Conservation (phyloP, 1,140 invertebrate genomes). For the Drosophila ercepeae region DNA sequence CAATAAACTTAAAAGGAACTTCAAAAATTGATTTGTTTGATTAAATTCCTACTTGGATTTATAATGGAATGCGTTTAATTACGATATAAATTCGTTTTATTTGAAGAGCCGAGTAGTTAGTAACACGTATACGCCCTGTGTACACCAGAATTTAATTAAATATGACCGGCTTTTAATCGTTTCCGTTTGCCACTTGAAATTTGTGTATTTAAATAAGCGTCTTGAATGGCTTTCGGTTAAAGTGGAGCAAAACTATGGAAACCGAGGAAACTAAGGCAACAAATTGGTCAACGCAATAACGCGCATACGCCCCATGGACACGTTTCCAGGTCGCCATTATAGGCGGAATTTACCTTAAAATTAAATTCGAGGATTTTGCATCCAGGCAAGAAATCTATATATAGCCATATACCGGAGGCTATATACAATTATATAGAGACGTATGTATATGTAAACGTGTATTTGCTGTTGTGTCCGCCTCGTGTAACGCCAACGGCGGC, state of each 20-base stretch:
- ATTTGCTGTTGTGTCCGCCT: conserved; percentile 18
- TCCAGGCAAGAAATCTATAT: conserved; percentile 47
- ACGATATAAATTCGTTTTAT: background rate
- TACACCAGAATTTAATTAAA: conserved; percentile 49
- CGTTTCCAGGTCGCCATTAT: background rate
- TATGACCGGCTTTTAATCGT: conserved; percentile 13
- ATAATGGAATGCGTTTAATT: conserved; percentile 8
- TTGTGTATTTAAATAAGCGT: conserved; percentile 27
- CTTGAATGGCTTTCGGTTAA: conserved; percentile 24
- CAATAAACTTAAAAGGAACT: no score
- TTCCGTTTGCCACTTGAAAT: conserved; percentile 7
- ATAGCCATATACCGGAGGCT: conserved; percentile 23
- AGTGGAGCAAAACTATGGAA: conserved; percentile 2
- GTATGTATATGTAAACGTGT: background rate
- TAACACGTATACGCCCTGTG: conserved; percentile 62
- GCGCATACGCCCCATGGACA: conserved; percentile 40
- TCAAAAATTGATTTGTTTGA: background rate
- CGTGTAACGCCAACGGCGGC: conserved; percentile 62
- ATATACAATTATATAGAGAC: background rate
- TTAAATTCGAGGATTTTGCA: conserved; percentile 71
- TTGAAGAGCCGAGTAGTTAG: conserved; percentile 29
- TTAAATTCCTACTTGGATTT: background rate
- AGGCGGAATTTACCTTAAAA: conserved; percentile 65
- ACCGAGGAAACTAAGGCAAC: background rate
- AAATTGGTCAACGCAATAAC: conserved; percentile 45